phyloP scores from a whole-genome alignment of 2,888 invertebrate species.

The Camptogramma bilineatum region DNA sequence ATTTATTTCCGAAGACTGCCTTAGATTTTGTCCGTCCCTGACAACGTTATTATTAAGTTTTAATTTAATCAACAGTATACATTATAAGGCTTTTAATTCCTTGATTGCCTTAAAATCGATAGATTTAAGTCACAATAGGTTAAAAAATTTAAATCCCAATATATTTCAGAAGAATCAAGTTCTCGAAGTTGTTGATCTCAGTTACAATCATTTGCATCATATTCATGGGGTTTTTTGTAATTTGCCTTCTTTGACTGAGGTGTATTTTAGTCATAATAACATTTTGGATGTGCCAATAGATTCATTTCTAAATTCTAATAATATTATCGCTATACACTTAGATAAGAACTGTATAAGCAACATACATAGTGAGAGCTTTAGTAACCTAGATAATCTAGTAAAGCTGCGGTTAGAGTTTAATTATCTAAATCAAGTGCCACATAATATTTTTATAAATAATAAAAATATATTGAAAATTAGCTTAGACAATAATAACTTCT shows the following conservation, averaged over 20 bases:
- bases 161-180: slow-evolving; percentile 92
- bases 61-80: slow-evolving; percentile 92
- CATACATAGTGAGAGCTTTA: slow-evolving; percentile 92
- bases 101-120: slow-evolving; percentile 91
- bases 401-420: slow-evolving; percentile 94
- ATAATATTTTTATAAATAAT: slow-evolving; percentile 91
- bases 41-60: slow-evolving; percentile 93
- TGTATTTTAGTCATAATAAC: slow-evolving; percentile 95
- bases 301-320: slow-evolving; percentile 92
- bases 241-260: slow-evolving; percentile 91
- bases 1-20: slow-evolving; percentile 92
- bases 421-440: slow-evolving; percentile 92
- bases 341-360: slow-evolving; percentile 94
- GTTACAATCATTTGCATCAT: slow-evolving; percentile 95
- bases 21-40: slow-evolving; percentile 93
- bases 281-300: slow-evolving; percentile 94
- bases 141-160: slow-evolving; percentile 90
- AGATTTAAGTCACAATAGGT: slow-evolving; percentile 95
- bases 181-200: slow-evolving; percentile 92
- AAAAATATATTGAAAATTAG: slow-evolving; percentile 91
- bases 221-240: slow-evolving; percentile 93
- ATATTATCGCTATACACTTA: slow-evolving; percentile 91
- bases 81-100: slow-evolving; percentile 91
- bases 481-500: slow-evolving; percentile 94
- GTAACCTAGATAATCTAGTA: slow-evolving; percentile 89